A percentile compares a stretch with the other conserved stretches of the same genome.
These are phyloP conservation scores for Rhombomys opimus DNA, from an alignment of 2,113 vertebrate species.

Conservation along the genomic window DNA sequence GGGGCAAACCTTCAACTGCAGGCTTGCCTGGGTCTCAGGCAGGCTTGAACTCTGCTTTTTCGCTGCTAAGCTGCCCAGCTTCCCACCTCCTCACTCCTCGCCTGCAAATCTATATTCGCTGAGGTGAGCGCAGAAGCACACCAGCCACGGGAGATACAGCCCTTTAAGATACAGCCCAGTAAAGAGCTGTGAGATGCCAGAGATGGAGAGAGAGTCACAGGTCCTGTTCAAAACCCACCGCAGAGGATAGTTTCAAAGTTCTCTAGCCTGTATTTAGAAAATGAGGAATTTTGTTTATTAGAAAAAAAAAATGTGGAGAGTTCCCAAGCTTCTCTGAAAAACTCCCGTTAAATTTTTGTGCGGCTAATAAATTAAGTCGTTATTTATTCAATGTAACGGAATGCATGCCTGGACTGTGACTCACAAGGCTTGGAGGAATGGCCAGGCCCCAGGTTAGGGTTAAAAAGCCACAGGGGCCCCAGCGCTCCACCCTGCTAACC, in stretches of 20 bases:
- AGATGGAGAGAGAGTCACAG: neutral
- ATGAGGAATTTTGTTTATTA: constrained; percentile 41
- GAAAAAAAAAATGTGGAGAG: neutral
- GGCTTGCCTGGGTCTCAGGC: neutral
- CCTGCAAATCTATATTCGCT: rapidly evolving
- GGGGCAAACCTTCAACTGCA: neutral
- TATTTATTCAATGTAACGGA: constrained; percentile 57
- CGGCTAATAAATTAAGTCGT: constrained; percentile 67
- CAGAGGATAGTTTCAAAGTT: neutral
- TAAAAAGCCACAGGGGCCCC: neutral
- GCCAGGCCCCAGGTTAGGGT: too few species aligned
- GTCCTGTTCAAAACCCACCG: neutral
- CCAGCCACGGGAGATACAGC: neutral
- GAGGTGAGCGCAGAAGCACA: neutral
- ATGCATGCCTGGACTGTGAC: neutral
- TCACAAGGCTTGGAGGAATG: neutral
- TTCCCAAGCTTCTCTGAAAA: constrained; percentile 40
- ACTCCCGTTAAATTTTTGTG: constrained; percentile 63
- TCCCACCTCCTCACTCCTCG: rapidly evolving
- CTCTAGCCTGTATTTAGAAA: constrained; percentile 39
- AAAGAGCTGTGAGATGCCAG: neutral
- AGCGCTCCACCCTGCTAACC: neutral
- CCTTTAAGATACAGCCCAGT: rapidly evolving
- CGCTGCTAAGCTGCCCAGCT: neutral
- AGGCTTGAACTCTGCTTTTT: neutral